These are phyloP conservation scores for Neosalanx taihuensis DNA, from an alignment of 2,797 vertebrate genomes.

Conservation along the genomic window DNA sequence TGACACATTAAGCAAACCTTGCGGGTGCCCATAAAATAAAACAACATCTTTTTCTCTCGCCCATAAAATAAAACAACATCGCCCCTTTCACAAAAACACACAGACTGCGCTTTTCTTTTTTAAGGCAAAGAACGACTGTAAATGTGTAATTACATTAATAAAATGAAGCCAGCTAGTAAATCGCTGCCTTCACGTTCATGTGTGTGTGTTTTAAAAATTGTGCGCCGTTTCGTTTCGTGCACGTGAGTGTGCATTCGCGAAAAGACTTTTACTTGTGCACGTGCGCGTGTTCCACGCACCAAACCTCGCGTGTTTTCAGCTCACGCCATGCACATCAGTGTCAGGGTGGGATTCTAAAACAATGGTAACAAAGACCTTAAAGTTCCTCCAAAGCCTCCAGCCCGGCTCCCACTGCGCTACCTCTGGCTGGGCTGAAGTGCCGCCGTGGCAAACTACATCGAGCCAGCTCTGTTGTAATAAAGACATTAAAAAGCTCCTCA, in stretches of 20 bases:
- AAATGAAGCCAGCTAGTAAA: slow-evolving; percentile 69
- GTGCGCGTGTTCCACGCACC: slow-evolving; percentile 11
- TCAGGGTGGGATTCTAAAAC: slow-evolving; percentile 43
- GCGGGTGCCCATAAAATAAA: slow-evolving; percentile 68
- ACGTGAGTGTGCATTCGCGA: not conserved
- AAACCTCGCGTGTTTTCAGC: not conserved
- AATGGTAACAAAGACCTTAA: slow-evolving; percentile 55
- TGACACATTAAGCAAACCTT: slow-evolving; percentile 70
- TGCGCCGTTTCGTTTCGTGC: not conserved
- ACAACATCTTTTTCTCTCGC: slow-evolving; percentile 65
- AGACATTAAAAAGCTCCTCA: slow-evolving; percentile 67
- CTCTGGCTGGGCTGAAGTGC: slow-evolving; percentile 32
- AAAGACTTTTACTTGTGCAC: slow-evolving; percentile 7
- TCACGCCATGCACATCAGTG: slow-evolving; percentile 23
- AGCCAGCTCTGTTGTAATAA: slow-evolving; percentile 67
- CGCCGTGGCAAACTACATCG: slow-evolving; percentile 30
- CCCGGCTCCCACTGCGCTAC: slow-evolving; percentile 35
- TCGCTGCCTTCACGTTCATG: slow-evolving; percentile 48
- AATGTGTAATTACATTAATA: slow-evolving; percentile 76
- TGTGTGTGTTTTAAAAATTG: slow-evolving; percentile 22
- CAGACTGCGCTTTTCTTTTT: slow-evolving; percentile 68
- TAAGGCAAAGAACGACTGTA: slow-evolving; percentile 65
- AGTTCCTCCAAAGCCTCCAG: slow-evolving; percentile 37
- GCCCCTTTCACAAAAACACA: slow-evolving; percentile 65
- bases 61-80: slow-evolving; percentile 65